Conservation (phyloP, 2,888 invertebrate species). For the Eupithecia subumbrata region DNA sequence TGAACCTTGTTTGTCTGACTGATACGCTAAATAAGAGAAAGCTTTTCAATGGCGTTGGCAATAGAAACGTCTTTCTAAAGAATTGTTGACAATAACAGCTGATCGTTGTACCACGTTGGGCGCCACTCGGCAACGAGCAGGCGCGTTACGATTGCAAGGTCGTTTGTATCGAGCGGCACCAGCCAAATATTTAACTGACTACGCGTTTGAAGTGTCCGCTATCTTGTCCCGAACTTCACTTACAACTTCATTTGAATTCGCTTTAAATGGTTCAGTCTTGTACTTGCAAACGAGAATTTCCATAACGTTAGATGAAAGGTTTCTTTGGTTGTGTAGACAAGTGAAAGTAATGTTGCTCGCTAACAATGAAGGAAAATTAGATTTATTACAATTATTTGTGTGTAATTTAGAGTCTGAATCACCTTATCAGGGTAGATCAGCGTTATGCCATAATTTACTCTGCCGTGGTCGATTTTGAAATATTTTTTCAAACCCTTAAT, state of each 20-base stretch:
- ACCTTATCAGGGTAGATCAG: neutral
- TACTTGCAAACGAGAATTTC: neutral
- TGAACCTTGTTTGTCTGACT: too few species aligned
- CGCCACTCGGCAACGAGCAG: slow-evolving; percentile 60
- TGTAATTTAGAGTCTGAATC: neutral
- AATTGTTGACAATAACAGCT: slow-evolving; percentile 63
- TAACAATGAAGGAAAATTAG: neutral
- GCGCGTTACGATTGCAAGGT: slow-evolving; percentile 65
- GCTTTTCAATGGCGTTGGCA: neutral
- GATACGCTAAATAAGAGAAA: neutral
- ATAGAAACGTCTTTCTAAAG: slow-evolving; percentile 5
- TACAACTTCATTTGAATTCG: slow-evolving; percentile 16
- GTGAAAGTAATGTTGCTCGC: neutral
- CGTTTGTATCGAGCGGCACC: slow-evolving; percentile 69
- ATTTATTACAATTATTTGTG: neutral
- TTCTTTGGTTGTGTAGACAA: neutral
- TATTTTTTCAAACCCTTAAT: neutral
- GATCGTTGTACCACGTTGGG: slow-evolving; percentile 60
- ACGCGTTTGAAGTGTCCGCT: slow-evolving; percentile 48
- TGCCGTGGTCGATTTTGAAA: neutral
- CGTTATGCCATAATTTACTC: neutral
- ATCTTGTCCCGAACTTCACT: slow-evolving; percentile 44
- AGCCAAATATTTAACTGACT: slow-evolving; percentile 67
- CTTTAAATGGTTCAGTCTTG: neutral
- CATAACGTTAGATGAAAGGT: neutral